Conservation (phyloP, 2,797 vertebrate species). For the Taeniopygia guttata region DNA sequence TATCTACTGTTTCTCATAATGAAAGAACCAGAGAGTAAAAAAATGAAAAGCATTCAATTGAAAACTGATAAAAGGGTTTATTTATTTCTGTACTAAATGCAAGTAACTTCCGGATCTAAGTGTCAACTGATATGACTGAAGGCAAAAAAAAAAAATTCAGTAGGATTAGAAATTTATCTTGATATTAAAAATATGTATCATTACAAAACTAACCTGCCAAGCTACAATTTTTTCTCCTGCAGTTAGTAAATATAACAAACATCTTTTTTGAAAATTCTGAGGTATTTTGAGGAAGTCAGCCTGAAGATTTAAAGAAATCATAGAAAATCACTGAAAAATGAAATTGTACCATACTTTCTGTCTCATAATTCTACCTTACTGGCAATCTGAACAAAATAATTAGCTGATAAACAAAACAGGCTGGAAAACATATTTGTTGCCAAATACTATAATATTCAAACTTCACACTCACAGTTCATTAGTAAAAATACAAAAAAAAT, state of each 20-base stretch:
- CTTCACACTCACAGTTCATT: not conserved
- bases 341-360: not conserved
- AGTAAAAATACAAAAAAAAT: too few relatives aligned
- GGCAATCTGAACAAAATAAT: not conserved
- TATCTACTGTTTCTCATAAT: slow-evolving; percentile 18
- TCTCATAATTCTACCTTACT: not conserved
- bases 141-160: not conserved
- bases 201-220: not conserved
- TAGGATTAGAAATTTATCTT: slow-evolving; percentile 29
- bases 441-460: not conserved
- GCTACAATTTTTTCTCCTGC: not conserved
- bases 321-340: not conserved
- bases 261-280: not conserved
- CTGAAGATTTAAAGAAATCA: not conserved
- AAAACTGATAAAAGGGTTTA: slow-evolving; percentile 41
- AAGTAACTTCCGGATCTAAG: slow-evolving; percentile 11
- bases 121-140: slow-evolving; percentile 28
- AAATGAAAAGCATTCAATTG: slow-evolving; percentile 4
- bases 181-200: not conserved
- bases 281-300: not conserved
- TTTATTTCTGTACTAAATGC: slow-evolving; percentile 12
- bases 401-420: not conserved
- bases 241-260: not conserved
- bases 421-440: not conserved
- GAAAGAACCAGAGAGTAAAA: slow-evolving; percentile 35